Base-by-base conservation (phyloP, 37 sponge, comb jelly and placozoan genomes). In the Ephydatia muelleri region DNA sequence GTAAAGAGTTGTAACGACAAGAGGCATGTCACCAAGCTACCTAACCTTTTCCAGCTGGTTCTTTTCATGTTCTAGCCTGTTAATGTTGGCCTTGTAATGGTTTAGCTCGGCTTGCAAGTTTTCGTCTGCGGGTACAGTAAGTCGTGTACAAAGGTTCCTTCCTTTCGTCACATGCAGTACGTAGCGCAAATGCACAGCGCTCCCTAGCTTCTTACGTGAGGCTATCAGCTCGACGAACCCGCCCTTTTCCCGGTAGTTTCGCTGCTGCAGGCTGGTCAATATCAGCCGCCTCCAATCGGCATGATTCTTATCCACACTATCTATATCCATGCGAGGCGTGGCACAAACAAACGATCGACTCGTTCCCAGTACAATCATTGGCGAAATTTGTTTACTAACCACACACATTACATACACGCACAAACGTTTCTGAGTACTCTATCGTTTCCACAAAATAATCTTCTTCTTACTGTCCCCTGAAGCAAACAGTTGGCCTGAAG, bases 401-500 rank as follows among this genome's bases (percentile, higher is more conserved):
- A 57, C 57, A 57, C 57, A 57, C 57, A 57, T 14, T 8, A 43
- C 8, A 43, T 43, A 57, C 19, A 21, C 16, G 16, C 1, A 57
- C 57, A 57, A 4, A 57, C 57, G 16, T 57, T 11, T 13, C 1
- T 19, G 1, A 57, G 16, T 57, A 13, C 16, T 13, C 16, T 57
- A 93, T 27, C 90, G 86, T 39, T 84, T 78, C 97, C 97, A 97
- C 11, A 97, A 65, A 19, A 88, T 78, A 30, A 87, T 49, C 69
- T 86, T 94, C 87, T 93, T 94, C n/a, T 72, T 90, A 77, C 89
- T 83, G 67, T 97, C 97, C 1, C 77, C 85, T 23, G 88, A 83
- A 30, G 83, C 95, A 83, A 97, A 89, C 12, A 86, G 27, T 49
- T 89, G 88, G 21, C 97, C 97, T 39, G 81, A 76, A 3, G 97